Conservation (phyloP, 2,113 vertebrate genomes). For the Rhodinocichla rosea region DNA sequence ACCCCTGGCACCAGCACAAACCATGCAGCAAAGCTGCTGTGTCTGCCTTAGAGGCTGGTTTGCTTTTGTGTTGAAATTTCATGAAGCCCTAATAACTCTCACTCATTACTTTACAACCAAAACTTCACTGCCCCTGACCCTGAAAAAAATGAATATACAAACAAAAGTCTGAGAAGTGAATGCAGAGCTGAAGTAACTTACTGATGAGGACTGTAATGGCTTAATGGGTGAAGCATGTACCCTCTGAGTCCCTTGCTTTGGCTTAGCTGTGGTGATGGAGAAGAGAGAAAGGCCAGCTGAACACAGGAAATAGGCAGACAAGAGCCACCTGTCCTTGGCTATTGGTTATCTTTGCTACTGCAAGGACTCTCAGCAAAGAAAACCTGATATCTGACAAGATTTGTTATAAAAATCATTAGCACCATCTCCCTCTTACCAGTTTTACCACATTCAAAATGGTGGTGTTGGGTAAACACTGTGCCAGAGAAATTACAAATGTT, state of each 20-base stretch:
- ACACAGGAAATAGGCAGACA: background rate
- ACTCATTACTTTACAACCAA: background rate
- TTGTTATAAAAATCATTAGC: background rate
- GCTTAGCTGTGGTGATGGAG: background rate
- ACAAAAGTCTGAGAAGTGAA: background rate
- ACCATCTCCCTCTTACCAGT: background rate
- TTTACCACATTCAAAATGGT: background rate
- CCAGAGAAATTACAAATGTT: background rate
- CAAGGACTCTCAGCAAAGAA: background rate
- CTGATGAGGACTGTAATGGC: background rate
- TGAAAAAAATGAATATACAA: background rate
- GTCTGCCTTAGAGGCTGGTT: background rate
- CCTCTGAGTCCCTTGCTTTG: background rate
- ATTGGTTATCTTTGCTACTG: background rate
- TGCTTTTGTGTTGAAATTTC: slow-evolving; percentile 1
- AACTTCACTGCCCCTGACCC: background rate
- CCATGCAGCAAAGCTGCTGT: background rate
- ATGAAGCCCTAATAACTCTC: background rate
- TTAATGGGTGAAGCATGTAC: background rate
- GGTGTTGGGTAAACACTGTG: background rate
- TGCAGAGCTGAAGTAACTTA: background rate
- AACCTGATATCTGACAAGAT: background rate
- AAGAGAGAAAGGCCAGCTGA: background rate
- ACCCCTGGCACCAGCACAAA: background rate
- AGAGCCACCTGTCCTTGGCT: background rate